These are phyloP conservation scores for Teleiodes luculella DNA, from an alignment of 2,888 invertebrate genomes.

Conservation along the genomic window DNA sequence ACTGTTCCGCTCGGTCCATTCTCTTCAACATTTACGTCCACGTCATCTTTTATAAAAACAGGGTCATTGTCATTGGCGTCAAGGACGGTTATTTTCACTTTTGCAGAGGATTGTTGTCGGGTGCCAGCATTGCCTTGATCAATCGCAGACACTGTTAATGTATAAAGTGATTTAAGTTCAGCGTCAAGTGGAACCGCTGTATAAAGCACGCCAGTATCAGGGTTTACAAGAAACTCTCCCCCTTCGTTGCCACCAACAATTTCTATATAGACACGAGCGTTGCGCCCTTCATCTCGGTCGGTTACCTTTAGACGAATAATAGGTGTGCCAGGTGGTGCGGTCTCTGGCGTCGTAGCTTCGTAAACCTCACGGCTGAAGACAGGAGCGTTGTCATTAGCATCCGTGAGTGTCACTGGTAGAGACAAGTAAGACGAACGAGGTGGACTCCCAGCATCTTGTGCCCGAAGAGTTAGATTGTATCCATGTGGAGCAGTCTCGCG, in stretches of 20 bases:
- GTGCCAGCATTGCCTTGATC: slow-evolving; percentile 92
- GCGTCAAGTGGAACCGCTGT: slow-evolving; percentile 90
- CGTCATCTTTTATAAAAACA: slow-evolving; percentile 85
- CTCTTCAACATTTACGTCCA: slow-evolving; percentile 88
- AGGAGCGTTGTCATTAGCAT: slow-evolving; percentile 91
- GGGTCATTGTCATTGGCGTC: slow-evolving; percentile 98
- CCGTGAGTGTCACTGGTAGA: slow-evolving; percentile 88
- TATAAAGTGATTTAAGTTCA: slow-evolving; percentile 89
- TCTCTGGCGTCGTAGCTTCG: slow-evolving; percentile 92
- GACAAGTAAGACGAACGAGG: slow-evolving; percentile 87
- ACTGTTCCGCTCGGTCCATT: slow-evolving; percentile 92
- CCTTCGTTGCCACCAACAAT: slow-evolving; percentile 96
- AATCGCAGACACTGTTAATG: slow-evolving; percentile 92
- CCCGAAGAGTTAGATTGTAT: slow-evolving; percentile 92
- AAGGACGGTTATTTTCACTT: slow-evolving; percentile 91
- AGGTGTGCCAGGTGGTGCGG: slow-evolving; percentile 92
- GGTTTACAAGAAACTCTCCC: slow-evolving; percentile 91
- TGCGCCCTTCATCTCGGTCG: slow-evolving; percentile 90
- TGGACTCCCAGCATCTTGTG: slow-evolving; percentile 90
- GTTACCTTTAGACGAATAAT: slow-evolving; percentile 91
- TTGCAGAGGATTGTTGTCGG: slow-evolving; percentile 91
- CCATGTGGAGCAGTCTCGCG: slow-evolving; percentile 88
- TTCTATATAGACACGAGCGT: slow-evolving; percentile 90
- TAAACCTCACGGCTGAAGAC: slow-evolving; percentile 92
- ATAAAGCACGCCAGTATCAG: slow-evolving; percentile 92